A percentile compares a stretch with the other conserved stretches of the same genome.
These are phyloP conservation scores for Molorchus minor DNA, from an alignment of 2,888 invertebrate species.

Conservation along the genomic window DNA sequence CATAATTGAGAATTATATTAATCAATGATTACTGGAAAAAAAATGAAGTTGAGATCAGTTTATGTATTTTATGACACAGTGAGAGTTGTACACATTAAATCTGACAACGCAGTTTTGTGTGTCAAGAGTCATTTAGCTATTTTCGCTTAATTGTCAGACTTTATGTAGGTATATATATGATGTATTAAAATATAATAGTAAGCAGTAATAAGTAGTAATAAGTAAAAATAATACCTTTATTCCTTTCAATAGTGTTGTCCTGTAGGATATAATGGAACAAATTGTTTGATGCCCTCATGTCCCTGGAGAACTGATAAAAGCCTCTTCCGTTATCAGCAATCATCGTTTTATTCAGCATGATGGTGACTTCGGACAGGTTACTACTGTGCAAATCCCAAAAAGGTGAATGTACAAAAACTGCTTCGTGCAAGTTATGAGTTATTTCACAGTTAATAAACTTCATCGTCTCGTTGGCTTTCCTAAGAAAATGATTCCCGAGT, in stretches of 20 bases:
- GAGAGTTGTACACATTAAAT: too few relatives aligned
- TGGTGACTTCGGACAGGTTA: slow-evolving; percentile 88
- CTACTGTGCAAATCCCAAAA: slow-evolving; percentile 86
- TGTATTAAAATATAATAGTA: too few relatives aligned
- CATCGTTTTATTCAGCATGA: slow-evolving; percentile 86
- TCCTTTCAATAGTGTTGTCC: slow-evolving; percentile 86
- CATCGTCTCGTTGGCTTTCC: slow-evolving; percentile 89
- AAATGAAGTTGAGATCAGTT: too few relatives aligned
- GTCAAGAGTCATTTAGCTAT: too few relatives aligned
- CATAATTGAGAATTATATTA: too few relatives aligned
- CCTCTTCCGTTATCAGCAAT: slow-evolving; percentile 90
- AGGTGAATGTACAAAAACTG: slow-evolving; percentile 83
- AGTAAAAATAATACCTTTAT: too few relatives aligned
- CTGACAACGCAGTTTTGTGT: slow-evolving; percentile 6
- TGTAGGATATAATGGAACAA: slow-evolving; percentile 94
- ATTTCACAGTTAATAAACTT: slow-evolving; percentile 83
- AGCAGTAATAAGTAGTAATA: too few relatives aligned
- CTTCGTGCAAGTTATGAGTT: slow-evolving; percentile 81
- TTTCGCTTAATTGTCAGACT: too few relatives aligned
- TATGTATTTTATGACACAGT: too few relatives aligned
- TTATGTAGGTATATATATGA: too few relatives aligned
- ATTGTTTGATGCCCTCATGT: slow-evolving; percentile 95
- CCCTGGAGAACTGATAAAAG: slow-evolving; percentile 88
- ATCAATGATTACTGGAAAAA: too few relatives aligned
- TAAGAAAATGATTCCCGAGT: slow-evolving; percentile 82